phyloP scores from a whole-genome alignment of 2,797 vertebrate species.

The Delichon dasypus region DNA sequence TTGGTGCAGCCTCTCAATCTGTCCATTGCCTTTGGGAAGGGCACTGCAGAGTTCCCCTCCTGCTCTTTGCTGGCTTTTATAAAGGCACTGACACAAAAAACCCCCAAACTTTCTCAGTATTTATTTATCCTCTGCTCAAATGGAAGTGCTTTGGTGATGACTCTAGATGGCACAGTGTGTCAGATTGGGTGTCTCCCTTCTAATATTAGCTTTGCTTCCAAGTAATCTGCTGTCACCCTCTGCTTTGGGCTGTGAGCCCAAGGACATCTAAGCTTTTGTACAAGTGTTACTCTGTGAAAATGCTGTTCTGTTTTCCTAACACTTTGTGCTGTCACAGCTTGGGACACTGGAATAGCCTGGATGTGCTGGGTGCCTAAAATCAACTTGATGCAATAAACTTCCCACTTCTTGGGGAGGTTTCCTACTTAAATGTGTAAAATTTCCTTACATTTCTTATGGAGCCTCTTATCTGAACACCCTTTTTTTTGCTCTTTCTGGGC shows the following conservation, averaged over 20 bases:
- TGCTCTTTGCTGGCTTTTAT: not conserved
- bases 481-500: not conserved
- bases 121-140: conserved; percentile 1
- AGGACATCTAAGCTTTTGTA: not conserved
- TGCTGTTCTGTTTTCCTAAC: not conserved
- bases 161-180: conserved; percentile 3
- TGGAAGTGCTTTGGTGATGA: conserved; percentile 13
- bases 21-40: not conserved
- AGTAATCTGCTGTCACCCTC: conserved; percentile 48
- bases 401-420: not conserved
- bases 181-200: conserved; percentile 11
- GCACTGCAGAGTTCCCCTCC: not conserved
- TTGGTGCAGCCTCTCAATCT: not conserved
- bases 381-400: not conserved
- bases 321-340: not conserved
- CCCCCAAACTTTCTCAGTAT: not conserved
- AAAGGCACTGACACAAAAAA: not conserved
- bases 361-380: not conserved
- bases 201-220: conserved; percentile 66
- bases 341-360: not conserved
- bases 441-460: not conserved
- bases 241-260: conserved; percentile 29
- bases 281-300: conserved; percentile 10
- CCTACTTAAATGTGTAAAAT: not conserved
- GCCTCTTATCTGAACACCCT: not conserved